A percentile compares a stretch with the other conserved stretches of the same genome.
phyloP scores from a whole-genome alignment of 2,113 vertebrate genomes.

The Garra rufa region DNA sequence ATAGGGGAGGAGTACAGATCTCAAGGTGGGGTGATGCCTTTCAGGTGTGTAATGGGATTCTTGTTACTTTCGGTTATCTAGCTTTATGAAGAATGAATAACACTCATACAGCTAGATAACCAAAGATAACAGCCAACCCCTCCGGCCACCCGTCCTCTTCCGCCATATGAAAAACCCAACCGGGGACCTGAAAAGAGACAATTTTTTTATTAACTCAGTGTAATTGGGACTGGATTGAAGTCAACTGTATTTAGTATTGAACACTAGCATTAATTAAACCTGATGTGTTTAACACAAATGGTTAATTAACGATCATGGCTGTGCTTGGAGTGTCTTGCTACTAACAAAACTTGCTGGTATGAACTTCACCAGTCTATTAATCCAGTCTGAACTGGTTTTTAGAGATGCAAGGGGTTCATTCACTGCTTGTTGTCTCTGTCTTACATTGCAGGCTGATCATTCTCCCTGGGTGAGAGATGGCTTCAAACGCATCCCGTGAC shows the following conservation, averaged over 20 bases:
- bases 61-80: conserved; percentile 95
- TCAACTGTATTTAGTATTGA: conserved; percentile 33
- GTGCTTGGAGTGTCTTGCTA: background rate
- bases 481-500: conserved; percentile 61
- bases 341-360: background rate
- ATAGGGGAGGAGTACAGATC: conserved; percentile 16
- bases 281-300: conserved; percentile 29
- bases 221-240: conserved; percentile 38
- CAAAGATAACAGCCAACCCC: conserved; percentile 91
- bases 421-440: conserved; percentile 42
- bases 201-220: conserved; percentile 46
- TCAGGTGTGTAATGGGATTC: conserved; percentile 98
- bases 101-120: conserved; percentile 90
- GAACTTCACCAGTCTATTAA: conserved; percentile 32
- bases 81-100: conserved; percentile 88
- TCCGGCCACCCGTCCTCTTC: conserved; percentile 75
- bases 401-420: conserved; percentile 42
- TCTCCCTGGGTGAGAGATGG: conserved; percentile 66
- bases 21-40: conserved; percentile 65
- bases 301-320: background rate
- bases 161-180: conserved; percentile 49
- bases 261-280: conserved; percentile 39
- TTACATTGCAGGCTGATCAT: conserved; percentile 56
- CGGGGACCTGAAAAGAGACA: conserved; percentile 66
- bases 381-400: conserved; percentile 59